Base-by-base conservation (phyloP, 2,888 invertebrate genomes). In the Ariolimax columbianus region DNA sequence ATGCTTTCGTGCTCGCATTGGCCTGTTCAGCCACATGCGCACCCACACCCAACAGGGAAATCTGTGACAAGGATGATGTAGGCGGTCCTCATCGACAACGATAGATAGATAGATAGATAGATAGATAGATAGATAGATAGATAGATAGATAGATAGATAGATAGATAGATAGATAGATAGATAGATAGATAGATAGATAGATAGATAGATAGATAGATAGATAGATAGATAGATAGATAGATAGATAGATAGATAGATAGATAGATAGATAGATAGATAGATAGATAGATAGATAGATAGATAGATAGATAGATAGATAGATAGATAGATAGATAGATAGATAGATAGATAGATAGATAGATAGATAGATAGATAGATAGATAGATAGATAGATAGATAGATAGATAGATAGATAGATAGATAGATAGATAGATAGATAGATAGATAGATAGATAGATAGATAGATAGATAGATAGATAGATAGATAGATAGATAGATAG, bases 101-200 rank as follows among this genome's bases (percentile, higher is more conserved):
- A 72, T 40, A 72, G 70, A 72, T 36, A 72, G 38, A 72, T 40
- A 72, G 70, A 72, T 40, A 72, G 70, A 72, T 72, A 72, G 36
- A 72, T 72, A 72, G 36, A 72, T 72, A 72, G 36, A 72, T 72
- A 17, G 40, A 73, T 40, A 43, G 43, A 73, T 36, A 43, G 40
- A 73, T 43, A 43, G 73, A 73, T 40, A 11, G 26, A 43, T n/a
- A 40, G 43, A 43, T 17, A 14, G 23, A 73, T 40, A 40, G 40
- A 73, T 11, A 73, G 38, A 70, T 59, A 59, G 59, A 59, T 59
- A 59, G 59, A 59, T 59, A 59, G 59, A 59, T 59, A 59, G 59
- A 59, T 59, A 59, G 59, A 59, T 59, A 14, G 23, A 73, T 40
- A 40, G 40, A 73, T 11, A 73, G 38, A 70, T 59, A 59, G 59